Base-by-base conservation (phyloP, 1,140 invertebrate species). In the Plutomurus gul region DNA sequence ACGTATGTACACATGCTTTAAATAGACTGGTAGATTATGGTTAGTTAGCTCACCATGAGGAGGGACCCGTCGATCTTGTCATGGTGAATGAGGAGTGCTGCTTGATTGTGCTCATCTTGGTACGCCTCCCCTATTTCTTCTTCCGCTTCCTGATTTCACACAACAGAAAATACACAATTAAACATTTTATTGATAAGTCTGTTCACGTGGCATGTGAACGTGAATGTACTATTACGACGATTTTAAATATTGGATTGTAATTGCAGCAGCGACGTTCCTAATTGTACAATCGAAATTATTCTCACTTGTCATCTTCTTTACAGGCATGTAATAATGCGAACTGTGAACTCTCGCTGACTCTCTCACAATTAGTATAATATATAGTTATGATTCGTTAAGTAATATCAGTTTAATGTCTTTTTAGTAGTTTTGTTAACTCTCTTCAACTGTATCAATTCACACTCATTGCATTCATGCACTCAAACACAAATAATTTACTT, bases 71-170 rank as follows among this genome's bases (percentile, higher is more conserved):
- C 92, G 83, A 90, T 87, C 82, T 91, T 90, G 85, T 93, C 93
- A 84, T 90, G 90, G 84, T 94, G 90, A 84, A 95, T 89, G 46
- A 96, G 87, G 84, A 96, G 89, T 10, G 95, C 94, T 22, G 95
- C 94, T 88, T 94, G 91, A 84, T 93, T 95, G 22, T 89, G 87
- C 80, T 92, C 90, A 86, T 96, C 95, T 85, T 96, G 94, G 87
- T 94, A 96, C 20, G 94, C 89, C 75, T 95, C 92, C 30, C 95
- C 95, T 76, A 95, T 89, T 79, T 94, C 90, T 76, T 90, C 87
- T 76, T 65, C 56, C 56, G 56, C 56, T 65, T 65, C 56, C 56
- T 65, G 56, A 65, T 65, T 65, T 65, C 56, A 65, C 56, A 65
- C 56, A 65, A 65, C 27, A 65, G 25, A 65, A 65, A 65, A 65